phyloP scores from a whole-genome alignment of 2,113 vertebrate genomes.

The Rhabdornis inornatus region DNA sequence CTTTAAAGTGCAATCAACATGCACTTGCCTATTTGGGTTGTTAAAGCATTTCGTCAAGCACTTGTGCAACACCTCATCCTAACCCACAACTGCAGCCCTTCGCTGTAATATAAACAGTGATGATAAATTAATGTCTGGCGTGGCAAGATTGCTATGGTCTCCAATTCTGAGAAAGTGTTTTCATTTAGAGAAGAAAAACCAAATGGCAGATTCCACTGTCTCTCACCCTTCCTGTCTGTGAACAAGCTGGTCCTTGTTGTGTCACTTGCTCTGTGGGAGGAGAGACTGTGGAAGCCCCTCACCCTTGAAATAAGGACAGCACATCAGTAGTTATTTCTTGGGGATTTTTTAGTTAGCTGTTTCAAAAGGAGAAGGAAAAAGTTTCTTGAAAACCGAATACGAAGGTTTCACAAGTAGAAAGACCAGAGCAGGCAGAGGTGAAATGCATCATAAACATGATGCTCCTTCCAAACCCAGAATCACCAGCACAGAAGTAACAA shows the following conservation, averaged over 20 bases:
- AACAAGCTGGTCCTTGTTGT: neutral
- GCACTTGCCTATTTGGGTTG: neutral
- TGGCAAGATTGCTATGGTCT: neutral
- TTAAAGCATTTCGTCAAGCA: neutral
- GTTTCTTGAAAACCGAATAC: neutral
- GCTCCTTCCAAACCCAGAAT: neutral
- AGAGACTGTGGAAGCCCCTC: neutral
- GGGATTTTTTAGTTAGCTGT: neutral
- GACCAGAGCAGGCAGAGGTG: neutral
- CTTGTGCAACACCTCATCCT: constrained; percentile 10
- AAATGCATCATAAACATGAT: neutral
- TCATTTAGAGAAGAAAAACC: constrained; percentile 4
- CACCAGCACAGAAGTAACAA: neutral
- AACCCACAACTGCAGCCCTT: neutral
- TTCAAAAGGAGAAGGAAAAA: neutral
- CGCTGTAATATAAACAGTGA: constrained; percentile 21
- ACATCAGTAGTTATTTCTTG: neutral
- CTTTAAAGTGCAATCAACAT: neutral
- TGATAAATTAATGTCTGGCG: constrained; percentile 20
- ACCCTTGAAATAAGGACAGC: neutral
- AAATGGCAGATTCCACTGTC: constrained; percentile 2
- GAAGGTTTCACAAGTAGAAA: neutral
- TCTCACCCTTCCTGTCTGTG: constrained; percentile 3
- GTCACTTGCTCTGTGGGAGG: neutral
- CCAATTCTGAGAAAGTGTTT: constrained; percentile 17